These are phyloP conservation scores for Tenthredo mesomela DNA, from an alignment of 2,888 invertebrate species.

Conservation along the genomic window DNA sequence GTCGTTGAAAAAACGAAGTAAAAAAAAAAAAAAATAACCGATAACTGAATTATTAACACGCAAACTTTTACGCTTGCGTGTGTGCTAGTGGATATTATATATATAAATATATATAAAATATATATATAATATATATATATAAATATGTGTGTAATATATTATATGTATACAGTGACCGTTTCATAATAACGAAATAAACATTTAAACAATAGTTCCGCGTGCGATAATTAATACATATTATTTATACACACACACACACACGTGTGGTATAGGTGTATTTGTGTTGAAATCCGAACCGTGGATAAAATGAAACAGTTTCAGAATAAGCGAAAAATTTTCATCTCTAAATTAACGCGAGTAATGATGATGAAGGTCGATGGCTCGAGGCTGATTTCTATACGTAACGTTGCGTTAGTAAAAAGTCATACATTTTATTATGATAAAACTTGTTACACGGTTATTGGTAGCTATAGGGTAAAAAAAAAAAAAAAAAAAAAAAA, in stretches of 20 bases:
- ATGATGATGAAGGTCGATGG: not conserved
- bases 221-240: not conserved
- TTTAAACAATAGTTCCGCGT: not conserved
- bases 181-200: not conserved
- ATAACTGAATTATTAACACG: not conserved
- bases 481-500: not conserved
- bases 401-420: not conserved
- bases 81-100: not conserved
- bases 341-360: not conserved
- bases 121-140: not conserved
- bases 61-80: conserved; percentile 7
- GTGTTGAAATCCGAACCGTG: too few species aligned
- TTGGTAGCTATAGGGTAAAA: not conserved
- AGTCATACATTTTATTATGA: not conserved
- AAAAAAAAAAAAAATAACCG: not conserved
- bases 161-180: not conserved
- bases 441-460: not conserved
- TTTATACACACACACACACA: too few species aligned
- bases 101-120: not conserved
- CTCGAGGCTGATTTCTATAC: not conserved
- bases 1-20: not conserved
- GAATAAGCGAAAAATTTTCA: not conserved
- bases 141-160: too few species aligned
- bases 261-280: too few species aligned
- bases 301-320: not conserved